Conservation (phyloP, 2,888 invertebrate genomes). For the Meiosimyza platycephala region DNA sequence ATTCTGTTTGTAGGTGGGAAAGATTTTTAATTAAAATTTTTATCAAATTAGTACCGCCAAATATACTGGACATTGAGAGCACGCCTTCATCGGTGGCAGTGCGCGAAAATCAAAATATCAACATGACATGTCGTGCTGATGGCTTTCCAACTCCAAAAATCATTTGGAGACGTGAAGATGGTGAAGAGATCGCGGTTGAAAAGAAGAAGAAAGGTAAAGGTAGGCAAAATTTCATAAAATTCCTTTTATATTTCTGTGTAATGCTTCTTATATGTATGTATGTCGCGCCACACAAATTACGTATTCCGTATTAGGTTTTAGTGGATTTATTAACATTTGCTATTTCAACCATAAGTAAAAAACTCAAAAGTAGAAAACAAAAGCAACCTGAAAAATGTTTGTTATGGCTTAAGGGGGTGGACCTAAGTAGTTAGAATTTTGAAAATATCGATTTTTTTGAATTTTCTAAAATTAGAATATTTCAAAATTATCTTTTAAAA, state of each 20-base stretch:
- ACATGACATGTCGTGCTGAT: constrained; percentile 89
- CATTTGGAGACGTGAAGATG: constrained; percentile 93
- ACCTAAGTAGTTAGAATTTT: no score
- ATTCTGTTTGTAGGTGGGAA: background rate
- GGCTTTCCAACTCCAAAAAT: constrained; percentile 93
- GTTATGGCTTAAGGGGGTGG: no score
- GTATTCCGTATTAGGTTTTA: no score
- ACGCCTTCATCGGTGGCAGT: constrained; percentile 93
- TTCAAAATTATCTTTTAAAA: no score
- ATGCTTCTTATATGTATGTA: no score
- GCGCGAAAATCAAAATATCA: constrained; percentile 93
- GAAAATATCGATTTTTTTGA: no score
- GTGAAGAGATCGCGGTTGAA: constrained; percentile 86
- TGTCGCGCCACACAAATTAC: background rate
- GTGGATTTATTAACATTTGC: no score
- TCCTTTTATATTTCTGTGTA: background rate
- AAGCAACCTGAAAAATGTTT: no score
- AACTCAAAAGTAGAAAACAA: no score
- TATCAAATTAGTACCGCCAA: constrained; percentile 82
- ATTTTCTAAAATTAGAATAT: no score
- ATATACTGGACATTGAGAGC: constrained; percentile 90
- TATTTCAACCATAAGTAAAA: no score
- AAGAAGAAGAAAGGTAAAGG: constrained; percentile 85
- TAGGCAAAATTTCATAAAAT: background rate
- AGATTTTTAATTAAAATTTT: constrained; percentile 7